These are phyloP conservation scores for Drosophila bocki DNA, from an alignment of 1,140 invertebrate species.

Conservation along the genomic window DNA sequence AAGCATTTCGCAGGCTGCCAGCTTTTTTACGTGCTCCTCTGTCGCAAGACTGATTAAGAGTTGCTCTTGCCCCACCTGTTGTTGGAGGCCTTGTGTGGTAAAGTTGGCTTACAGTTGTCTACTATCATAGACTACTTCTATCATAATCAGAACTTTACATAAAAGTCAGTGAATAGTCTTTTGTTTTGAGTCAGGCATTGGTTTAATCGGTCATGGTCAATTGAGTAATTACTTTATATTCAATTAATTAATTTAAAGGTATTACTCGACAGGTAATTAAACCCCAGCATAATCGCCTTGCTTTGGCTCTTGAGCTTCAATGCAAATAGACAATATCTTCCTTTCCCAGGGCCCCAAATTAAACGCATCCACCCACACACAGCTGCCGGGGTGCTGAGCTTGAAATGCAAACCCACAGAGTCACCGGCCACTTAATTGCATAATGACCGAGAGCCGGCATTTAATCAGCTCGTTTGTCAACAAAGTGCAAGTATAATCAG, in stretches of 20 bases:
- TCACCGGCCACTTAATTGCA: slow-evolving; percentile 74
- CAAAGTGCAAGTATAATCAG: slow-evolving; percentile 74
- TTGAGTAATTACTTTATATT: neutral
- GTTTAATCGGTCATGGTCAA: neutral
- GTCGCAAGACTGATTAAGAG: slow-evolving; percentile 41
- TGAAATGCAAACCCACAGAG: slow-evolving; percentile 41
- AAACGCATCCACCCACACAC: slow-evolving; percentile 2
- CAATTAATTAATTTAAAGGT: neutral
- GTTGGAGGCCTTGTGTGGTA: neutral
- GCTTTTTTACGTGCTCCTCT: slow-evolving; percentile 35
- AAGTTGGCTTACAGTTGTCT: neutral
- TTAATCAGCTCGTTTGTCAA: slow-evolving; percentile 82
- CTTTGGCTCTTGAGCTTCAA: slow-evolving; percentile 29
- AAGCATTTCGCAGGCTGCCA: slow-evolving; percentile 65
- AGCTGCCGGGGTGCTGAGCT: slow-evolving; percentile 28
- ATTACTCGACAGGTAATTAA: slow-evolving; percentile 10
- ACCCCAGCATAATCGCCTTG: slow-evolving; percentile 10
- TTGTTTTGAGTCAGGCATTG: neutral
- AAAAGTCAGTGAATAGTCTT: neutral
- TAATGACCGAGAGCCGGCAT: slow-evolving; percentile 76
- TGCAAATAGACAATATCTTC: slow-evolving; percentile 40
- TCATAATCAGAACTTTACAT: neutral
- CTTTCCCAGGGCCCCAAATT: slow-evolving; percentile 18
- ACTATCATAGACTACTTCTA: neutral
- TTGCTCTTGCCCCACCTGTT: slow-evolving; percentile 21